These are phyloP conservation scores for Octomys mimax DNA, from an alignment of 2,797 vertebrate genomes.

Conservation along the genomic window DNA sequence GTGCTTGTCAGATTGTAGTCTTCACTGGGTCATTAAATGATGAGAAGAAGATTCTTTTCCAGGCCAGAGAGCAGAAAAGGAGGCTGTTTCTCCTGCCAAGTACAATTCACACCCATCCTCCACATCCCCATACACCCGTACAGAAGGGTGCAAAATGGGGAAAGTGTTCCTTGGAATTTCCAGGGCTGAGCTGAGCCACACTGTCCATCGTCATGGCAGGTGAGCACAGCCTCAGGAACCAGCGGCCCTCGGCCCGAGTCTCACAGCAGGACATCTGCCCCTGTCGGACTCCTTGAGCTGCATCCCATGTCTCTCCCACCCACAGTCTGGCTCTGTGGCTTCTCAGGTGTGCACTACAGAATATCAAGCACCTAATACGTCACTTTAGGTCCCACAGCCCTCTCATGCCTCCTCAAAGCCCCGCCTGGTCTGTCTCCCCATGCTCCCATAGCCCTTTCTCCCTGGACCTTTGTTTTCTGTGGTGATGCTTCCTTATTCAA, in stretches of 20 bases:
- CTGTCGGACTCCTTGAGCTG: background rate
- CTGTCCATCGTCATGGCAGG: background rate
- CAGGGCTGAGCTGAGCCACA: background rate
- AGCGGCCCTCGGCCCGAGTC: fast-evolving
- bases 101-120: background rate
- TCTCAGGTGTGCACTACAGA: background rate
- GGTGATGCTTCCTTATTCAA: background rate
- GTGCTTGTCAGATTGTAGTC: background rate
- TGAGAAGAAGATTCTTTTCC: background rate
- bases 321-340: background rate
- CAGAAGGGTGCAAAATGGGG: background rate
- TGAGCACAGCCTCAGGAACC: fast-evolving
- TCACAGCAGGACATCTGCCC: background rate
- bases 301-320: background rate
- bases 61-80: background rate
- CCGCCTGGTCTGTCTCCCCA: background rate
- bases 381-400: background rate
- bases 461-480: background rate
- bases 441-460: background rate
- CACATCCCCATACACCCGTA: no score
- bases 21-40: background rate
- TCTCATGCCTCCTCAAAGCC: background rate
- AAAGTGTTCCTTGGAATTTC: background rate
- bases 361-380: background rate
- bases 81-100: background rate